These are phyloP conservation scores for Sicus ferrugineus DNA, from an alignment of 2,888 invertebrate genomes.

Conservation along the genomic window DNA sequence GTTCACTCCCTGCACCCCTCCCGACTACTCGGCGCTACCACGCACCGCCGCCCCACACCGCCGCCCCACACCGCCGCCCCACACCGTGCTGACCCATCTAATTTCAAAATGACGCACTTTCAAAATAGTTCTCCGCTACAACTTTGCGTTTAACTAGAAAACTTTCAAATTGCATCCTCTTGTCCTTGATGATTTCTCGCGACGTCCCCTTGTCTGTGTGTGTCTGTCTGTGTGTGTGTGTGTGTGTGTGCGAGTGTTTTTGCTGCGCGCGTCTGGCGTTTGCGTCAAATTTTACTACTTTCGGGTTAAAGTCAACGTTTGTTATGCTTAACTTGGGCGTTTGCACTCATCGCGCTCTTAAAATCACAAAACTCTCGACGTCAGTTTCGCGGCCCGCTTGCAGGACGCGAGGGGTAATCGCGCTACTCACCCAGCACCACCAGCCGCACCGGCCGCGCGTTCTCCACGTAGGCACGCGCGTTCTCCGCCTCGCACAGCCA, in stretches of 20 bases:
- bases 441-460: conserved; percentile 72
- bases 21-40: neutral
- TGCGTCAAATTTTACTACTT: neutral
- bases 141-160: conserved; percentile 35
- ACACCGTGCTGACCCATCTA: neutral
- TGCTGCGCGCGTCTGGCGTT: neutral
- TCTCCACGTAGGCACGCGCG: conserved; percentile 69
- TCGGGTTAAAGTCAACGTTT: neutral
- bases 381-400: conserved; percentile 20
- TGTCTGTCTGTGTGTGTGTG: neutral
- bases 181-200: neutral
- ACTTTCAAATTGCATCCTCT: conserved; percentile 27
- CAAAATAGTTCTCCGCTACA: neutral
- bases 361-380: conserved; percentile 29
- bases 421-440: conserved; percentile 71
- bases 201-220: neutral
- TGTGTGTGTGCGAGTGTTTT: neutral
- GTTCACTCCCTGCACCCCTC: neutral
- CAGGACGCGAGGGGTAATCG: neutral
- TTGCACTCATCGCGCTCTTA: neutral
- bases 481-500: conserved; percentile 79
- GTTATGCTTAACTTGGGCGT: conserved; percentile 1
- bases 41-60: neutral
- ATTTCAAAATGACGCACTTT: conserved; percentile 1
- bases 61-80: neutral